These are phyloP conservation scores for Seira sanloemensis DNA, from an alignment of 2,888 invertebrate genomes.

Conservation along the genomic window DNA sequence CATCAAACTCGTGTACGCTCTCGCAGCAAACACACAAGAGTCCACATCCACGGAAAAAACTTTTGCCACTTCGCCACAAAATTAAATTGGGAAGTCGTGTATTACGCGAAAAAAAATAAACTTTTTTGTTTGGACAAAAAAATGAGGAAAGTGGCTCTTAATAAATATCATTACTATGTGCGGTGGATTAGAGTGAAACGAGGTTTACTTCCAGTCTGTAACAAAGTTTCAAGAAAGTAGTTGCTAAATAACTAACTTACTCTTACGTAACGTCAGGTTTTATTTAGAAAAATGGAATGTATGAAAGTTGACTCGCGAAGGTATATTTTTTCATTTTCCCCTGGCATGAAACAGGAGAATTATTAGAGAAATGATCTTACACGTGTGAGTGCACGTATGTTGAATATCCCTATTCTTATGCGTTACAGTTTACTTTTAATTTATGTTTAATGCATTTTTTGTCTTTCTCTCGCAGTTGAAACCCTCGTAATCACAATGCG, in stretches of 20 bases:
- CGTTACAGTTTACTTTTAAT: too few relatives aligned
- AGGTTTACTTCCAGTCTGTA: background rate
- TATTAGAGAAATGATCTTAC: too few relatives aligned
- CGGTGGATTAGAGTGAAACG: slow-evolving; percentile 3
- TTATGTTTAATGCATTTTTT: too few relatives aligned
- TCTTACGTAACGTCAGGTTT: slow-evolving; percentile 28
- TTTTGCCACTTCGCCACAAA: too few relatives aligned
- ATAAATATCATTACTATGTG: background rate
- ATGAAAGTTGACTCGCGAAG: background rate
- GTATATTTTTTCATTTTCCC: background rate
- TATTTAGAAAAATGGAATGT: slow-evolving; percentile 22
- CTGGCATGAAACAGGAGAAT: background rate
- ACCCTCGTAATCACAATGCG: too few relatives aligned
- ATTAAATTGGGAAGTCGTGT: background rate
- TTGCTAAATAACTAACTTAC: slow-evolving; percentile 12
- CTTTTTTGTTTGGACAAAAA: background rate
- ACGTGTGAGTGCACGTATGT: too few relatives aligned
- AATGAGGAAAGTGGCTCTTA: background rate
- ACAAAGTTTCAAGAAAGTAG: background rate
- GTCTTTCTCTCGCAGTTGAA: too few relatives aligned
- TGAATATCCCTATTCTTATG: too few relatives aligned
- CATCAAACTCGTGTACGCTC: too few relatives aligned
- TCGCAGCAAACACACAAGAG: too few relatives aligned
- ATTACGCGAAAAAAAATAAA: background rate
- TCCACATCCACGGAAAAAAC: too few relatives aligned